Base-by-base conservation (phyloP, 2,797 vertebrate genomes). In the Tokudaia tokunoshimensis region DNA sequence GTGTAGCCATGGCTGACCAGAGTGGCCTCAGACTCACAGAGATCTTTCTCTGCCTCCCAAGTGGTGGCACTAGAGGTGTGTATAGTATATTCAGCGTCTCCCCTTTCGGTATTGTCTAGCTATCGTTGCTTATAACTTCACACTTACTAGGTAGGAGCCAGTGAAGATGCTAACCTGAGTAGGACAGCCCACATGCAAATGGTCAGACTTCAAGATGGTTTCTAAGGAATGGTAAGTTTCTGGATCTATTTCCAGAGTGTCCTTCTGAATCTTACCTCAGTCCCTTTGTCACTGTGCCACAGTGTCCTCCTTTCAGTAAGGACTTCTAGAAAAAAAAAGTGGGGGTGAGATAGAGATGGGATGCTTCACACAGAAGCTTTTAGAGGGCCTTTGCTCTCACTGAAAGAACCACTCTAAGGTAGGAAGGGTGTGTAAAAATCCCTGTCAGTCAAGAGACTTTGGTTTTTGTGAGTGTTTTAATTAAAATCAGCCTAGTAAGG, bases 201-300 rank as follows among this genome's bases (percentile, higher is more conserved):
- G 34, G 72, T 74, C 65, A 78, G 65, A 37, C 65, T 91, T 95
- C 67, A 74, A 82, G 95, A 89, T 44, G 29, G 10, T 55, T 96
- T 96, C 75, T 22, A 12, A 85, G 76, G 70, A 50, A 70, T 52
- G 84, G 14, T 52, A 50, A 31, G 55, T 86, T 37, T 70, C 84
- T 86, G 44, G 65, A 12, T 20, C 47, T n/a, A 26, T 52, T 70
- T 86, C 65, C 61, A 50, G 29, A 50, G 44, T 31, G 37, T 83
- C 26, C 41, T 57, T 22, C 55, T 82, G n/a, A 57, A 82, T 61
- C 37, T 63, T 83, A 47, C 59, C 26, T 47, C 82, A 83, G 24
- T 52, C 63, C 44, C 20, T n/a, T 67, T 47, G 61, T 34, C 63
- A 31, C 44, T 67, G 63, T 85, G 84, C 34, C 47, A 47, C 44